Conservation (phyloP, 1,140 invertebrate species). For the Lamellibrachia luymesi region DNA sequence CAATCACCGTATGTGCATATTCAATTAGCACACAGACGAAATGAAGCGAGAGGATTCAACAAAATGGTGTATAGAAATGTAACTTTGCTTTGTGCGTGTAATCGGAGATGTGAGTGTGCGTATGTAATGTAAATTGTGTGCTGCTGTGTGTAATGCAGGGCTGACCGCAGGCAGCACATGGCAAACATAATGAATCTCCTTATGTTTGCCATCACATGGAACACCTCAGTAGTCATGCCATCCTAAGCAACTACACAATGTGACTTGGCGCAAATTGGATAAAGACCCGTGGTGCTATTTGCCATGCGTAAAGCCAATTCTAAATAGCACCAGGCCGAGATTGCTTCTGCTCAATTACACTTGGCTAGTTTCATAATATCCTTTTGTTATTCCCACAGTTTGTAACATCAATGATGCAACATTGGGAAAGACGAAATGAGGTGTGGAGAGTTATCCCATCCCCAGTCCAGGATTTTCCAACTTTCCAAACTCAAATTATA, state of each 20-base stretch:
- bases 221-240: neutral
- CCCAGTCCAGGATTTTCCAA: neutral
- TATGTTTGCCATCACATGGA: neutral
- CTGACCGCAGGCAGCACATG: neutral
- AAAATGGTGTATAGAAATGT: neutral
- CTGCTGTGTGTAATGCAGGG: neutral
- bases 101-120: neutral
- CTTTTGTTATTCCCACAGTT: neutral
- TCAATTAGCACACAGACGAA: neutral
- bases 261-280: neutral
- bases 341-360: neutral
- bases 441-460: neutral
- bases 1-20: slow-evolving; percentile 1
- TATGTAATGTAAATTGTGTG: neutral
- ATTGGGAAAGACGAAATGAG: neutral
- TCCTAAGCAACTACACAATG: neutral
- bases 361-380: neutral
- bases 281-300: neutral
- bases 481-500: neutral
- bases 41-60: neutral
- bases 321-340: neutral
- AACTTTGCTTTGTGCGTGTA: neutral
- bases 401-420: neutral
- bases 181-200: neutral
- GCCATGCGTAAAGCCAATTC: neutral